phyloP scores from a whole-genome alignment of 2,797 vertebrate genomes.

The Leptatherina wallacei region DNA sequence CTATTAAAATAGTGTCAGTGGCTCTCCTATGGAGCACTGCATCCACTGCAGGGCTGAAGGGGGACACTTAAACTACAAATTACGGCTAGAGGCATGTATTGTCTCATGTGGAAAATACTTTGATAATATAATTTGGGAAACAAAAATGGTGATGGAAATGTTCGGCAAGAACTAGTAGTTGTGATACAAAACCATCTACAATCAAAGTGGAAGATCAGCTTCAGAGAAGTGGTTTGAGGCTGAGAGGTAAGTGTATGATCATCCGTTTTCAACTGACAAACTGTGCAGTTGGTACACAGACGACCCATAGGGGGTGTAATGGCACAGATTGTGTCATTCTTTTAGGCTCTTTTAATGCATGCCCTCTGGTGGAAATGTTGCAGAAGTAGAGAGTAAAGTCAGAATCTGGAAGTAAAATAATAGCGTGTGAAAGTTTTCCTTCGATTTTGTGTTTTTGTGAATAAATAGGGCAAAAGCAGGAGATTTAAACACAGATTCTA shows the following conservation, averaged over 20 bases:
- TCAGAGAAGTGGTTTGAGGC: conserved; percentile 1
- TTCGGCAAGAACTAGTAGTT: neutral
- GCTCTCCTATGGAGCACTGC: conserved; percentile 11
- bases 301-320: conserved; percentile 62
- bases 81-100: conserved; percentile 6
- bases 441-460: neutral
- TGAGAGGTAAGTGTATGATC: neutral
- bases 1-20: conserved; percentile 34
- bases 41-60: conserved; percentile 15
- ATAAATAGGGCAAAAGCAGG: neutral
- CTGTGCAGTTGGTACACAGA: conserved; percentile 13
- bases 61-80: conserved; percentile 13
- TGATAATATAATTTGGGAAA: neutral
- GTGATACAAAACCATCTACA: neutral
- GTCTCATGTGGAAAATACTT: conserved; percentile 17
- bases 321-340: conserved; percentile 28
- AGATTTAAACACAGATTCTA: neutral
- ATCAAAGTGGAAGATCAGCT: neutral
- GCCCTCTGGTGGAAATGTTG: conserved; percentile 63
- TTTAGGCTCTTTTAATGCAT: conserved; percentile 20
- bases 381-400: conserved; percentile 11
- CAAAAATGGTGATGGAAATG: conserved; percentile 1
- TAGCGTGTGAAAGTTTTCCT: conserved; percentile 1
- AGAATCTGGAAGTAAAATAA: conserved; percentile 20
- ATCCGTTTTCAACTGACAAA: neutral